Base-by-base conservation (phyloP, 2,797 vertebrate species). In the Gorsachius magnificus region DNA sequence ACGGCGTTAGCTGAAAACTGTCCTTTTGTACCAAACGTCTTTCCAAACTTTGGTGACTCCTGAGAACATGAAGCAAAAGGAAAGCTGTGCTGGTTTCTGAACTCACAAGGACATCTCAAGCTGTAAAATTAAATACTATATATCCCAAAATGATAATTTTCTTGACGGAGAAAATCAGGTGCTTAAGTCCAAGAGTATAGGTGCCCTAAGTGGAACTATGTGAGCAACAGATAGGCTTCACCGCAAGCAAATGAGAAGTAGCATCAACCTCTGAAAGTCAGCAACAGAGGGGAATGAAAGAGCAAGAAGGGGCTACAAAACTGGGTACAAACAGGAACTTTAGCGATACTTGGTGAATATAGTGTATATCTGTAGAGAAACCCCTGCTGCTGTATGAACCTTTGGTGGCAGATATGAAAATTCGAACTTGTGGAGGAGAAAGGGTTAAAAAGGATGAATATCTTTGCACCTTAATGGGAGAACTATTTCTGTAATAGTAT, bases 401-500 rank as follows among this genome's bases (percentile, higher is more conserved):
- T 95, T 97, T 89, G 92, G 88, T 82, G 96, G 77, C 82, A 69
- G 94, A 93, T 90, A 95, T 83, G 91, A 96, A 95, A 97, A 89
- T 16, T 43, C 8, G 1, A 92, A 61, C 74, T 92, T 85, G 77
- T 77, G 95, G 97, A 96, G 94, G 94, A 88, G 66, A 91, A 97
- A 83, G 97, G 97, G 97, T 98, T 98, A 98, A 98, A 98, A 98
- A 97, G 97, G 97, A 98, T 98, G 98, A 98, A 97, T 98, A 97
- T 98, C 97, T 98, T 97, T 97, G 96, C 97, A 98, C 97, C 98
- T 98, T 98, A 98, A 98, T 98, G 97, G 98, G 95, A 97, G 97
- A 98, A 97, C 43, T 97, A 97, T 98, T 98, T 98, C 98, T 98
- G 93, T 98, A 98, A 98, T 98, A 97, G 97, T 98, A 98, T 98